A percentile compares a stretch with the other conserved stretches of the same genome.
These are phyloP conservation scores for Neosalanx taihuensis DNA, from an alignment of 2,797 vertebrate genomes.

Conservation along the genomic window DNA sequence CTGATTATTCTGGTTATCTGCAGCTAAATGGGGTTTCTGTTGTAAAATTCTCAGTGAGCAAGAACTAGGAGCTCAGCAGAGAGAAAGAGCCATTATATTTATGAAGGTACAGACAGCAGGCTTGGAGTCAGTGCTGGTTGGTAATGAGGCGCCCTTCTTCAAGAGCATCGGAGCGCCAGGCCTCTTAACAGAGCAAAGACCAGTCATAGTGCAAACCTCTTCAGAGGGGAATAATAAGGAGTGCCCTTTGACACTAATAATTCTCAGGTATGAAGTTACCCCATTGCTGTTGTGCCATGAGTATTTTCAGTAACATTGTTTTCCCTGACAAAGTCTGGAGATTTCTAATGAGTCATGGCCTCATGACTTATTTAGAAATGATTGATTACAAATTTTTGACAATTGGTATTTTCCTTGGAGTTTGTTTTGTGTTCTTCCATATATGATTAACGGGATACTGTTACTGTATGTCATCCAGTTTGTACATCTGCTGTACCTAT, in stretches of 20 bases:
- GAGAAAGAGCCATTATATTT: conserved; percentile 23
- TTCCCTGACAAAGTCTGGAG: no score
- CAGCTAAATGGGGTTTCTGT: conserved; percentile 20
- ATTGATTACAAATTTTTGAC: no score
- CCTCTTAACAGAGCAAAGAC: conserved; percentile 20
- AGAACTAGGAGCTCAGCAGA: conserved; percentile 26
- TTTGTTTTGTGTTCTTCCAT: no score
- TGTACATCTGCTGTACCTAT: no score
- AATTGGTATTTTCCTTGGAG: no score
- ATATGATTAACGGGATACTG: no score
- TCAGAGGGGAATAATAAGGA: not conserved
- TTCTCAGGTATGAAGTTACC: no score
- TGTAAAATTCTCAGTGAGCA: conserved; percentile 24
- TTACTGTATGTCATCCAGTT: no score
- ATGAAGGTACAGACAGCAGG: conserved; percentile 19
- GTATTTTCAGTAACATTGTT: no score
- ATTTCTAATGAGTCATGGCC: no score
- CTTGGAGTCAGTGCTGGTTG: conserved; percentile 32
- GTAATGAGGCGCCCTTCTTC: conserved; percentile 33
- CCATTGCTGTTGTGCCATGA: no score
- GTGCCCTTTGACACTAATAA: not conserved
- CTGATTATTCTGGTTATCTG: conserved; percentile 25
- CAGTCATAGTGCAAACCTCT: not conserved
- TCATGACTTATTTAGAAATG: no score
- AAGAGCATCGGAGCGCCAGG: conserved; percentile 39